Percentiles rank a stretch among this genome's conserved stretches.
phyloP scores from a whole-genome alignment of 2,888 invertebrate genomes.

The Zeuzera pyrina region DNA sequence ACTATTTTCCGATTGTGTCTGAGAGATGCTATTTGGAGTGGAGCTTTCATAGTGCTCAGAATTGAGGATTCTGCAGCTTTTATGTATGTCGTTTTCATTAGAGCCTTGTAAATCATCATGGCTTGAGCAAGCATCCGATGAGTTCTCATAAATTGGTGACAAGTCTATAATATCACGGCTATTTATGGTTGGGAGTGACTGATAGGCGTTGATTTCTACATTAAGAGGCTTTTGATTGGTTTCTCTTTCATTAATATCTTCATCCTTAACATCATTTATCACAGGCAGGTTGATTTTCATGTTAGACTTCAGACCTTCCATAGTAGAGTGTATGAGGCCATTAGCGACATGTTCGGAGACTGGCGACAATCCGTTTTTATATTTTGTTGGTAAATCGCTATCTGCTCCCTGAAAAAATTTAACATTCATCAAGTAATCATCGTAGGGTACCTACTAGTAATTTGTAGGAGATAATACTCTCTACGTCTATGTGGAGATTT shows the following conservation, averaged over 20 bases:
- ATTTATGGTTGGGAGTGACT: conserved; percentile 41
- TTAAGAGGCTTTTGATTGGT: conserved; percentile 24
- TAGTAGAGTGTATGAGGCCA: conserved; percentile 58
- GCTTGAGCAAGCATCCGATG: conserved; percentile 66
- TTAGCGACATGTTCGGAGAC: conserved; percentile 55
- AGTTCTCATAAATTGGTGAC: conserved; percentile 67
- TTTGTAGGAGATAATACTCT: too few species aligned
- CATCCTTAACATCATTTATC: conserved; percentile 65
- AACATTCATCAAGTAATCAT: too few species aligned
- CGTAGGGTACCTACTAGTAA: too few species aligned
- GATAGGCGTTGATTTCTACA: conserved; percentile 54
- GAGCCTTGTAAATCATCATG: conserved; percentile 54
- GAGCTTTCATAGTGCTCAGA: conserved; percentile 51
- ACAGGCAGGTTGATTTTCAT: conserved; percentile 64
- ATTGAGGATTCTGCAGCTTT: conserved; percentile 45
- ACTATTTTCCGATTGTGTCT: conserved; percentile 67
- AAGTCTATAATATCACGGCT: conserved; percentile 62
- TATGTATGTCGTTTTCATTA: conserved; percentile 47
- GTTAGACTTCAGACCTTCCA: conserved; percentile 61
- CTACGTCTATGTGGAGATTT: too few species aligned
- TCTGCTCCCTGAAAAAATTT: conserved; percentile 50
- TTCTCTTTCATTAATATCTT: conserved; percentile 49
- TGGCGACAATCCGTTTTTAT: conserved; percentile 58
- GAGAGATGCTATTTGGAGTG: conserved; percentile 57
- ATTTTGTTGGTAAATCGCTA: conserved; percentile 54